Evolutionary conservation across 2,113 vertebrate species (phyloP).

Genomic region (Pao palembangensis): DNA sequence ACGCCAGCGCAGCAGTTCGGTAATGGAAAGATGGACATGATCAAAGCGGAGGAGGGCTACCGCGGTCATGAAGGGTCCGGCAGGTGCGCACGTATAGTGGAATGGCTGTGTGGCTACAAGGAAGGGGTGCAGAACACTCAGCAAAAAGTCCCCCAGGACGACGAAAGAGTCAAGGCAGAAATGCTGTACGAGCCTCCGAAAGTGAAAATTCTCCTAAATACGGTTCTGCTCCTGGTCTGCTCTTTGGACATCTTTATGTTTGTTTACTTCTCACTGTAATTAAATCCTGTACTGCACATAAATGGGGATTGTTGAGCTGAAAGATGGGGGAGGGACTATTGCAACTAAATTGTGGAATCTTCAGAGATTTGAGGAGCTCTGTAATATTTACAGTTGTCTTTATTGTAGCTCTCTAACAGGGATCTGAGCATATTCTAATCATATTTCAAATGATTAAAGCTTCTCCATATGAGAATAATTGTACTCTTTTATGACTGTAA

Average conservation of each 20-base stretch:
- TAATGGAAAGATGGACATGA: constrained; percentile 76
- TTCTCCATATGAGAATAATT: constrained; percentile 24
- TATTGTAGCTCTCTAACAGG: constrained; percentile 59
- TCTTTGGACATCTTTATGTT: constrained; percentile 93
- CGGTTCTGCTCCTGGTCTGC: constrained; percentile 84
- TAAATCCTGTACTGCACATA: constrained; percentile 26
- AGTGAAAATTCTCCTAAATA: constrained; percentile 85
- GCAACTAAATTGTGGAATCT: constrained; percentile 30
- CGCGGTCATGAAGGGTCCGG: constrained; percentile 50
- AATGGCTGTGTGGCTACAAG: constrained; percentile 88
- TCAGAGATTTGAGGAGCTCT: constrained; percentile 48
- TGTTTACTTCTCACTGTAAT: constrained; percentile 93
- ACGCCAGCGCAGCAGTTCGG: constrained; percentile 81
- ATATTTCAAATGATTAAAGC: constrained; percentile 47
- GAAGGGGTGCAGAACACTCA: constrained; percentile 65
- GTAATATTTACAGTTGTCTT: constrained; percentile 74
- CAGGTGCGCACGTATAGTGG: constrained; percentile 75
- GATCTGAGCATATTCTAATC: constrained; percentile 44
- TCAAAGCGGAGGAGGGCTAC: constrained; percentile 70
- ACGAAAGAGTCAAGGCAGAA: constrained; percentile 78
- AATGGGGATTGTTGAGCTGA: constrained; percentile 1
- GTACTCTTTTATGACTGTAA: constrained; percentile 29
- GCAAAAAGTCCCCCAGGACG: constrained; percentile 74
- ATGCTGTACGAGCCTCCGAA: constrained; percentile 90
- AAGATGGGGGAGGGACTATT: constrained; percentile 20